Conservation (phyloP, 2,113 vertebrate species). For the Ctenomys sociabilis region DNA sequence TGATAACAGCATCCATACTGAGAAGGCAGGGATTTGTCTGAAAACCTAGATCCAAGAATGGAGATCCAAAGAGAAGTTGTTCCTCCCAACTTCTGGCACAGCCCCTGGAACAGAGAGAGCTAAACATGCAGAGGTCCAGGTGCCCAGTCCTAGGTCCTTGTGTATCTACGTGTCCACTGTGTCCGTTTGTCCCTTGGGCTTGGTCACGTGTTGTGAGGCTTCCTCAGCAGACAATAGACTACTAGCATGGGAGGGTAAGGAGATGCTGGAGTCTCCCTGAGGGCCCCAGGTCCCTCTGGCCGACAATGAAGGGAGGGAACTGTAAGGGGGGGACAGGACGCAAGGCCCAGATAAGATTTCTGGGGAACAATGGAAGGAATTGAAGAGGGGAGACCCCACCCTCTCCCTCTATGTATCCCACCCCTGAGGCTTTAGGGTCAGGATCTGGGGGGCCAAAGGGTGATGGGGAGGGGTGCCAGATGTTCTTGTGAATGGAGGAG, state of each 20-base stretch:
- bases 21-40: conserved; percentile 40
- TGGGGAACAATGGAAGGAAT: conserved; percentile 94
- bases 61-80: background rate
- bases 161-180: conserved; percentile 39
- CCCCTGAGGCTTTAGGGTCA: conserved; percentile 73
- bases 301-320: conserved; percentile 82
- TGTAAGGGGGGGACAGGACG: conserved; percentile 84
- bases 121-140: background rate
- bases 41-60: background rate
- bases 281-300: conserved; percentile 68
- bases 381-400: conserved; percentile 85
- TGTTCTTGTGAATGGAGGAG: conserved; percentile 20
- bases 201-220: conserved; percentile 71
- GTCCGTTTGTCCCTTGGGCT: conserved; percentile 71
- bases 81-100: conserved; percentile 38
- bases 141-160: conserved; percentile 50
- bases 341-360: conserved; percentile 90
- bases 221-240: conserved; percentile 79
- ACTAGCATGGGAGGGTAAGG: conserved; percentile 60
- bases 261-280: conserved; percentile 70
- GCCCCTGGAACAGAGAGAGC: background rate
- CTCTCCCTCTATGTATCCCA: conserved; percentile 78
- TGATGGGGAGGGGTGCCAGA: conserved; percentile 28
- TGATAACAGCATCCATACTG: background rate
- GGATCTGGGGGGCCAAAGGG: conserved; percentile 50